Conservation (phyloP, 2,888 invertebrate species). For the Trissoscelio sp. region DNA sequence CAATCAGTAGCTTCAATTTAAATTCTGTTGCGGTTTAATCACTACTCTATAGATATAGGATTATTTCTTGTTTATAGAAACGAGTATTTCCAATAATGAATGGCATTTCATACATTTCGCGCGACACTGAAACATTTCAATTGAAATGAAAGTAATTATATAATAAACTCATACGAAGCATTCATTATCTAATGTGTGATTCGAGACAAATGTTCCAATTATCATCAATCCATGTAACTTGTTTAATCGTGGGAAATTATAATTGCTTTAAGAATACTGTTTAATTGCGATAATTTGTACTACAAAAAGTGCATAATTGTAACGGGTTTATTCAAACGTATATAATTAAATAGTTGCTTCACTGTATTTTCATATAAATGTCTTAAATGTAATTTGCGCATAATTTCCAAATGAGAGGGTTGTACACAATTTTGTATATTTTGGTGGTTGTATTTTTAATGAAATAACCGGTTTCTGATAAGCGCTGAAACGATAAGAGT, state of each 20-base stretch:
- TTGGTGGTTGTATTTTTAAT: not conserved
- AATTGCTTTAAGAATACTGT: slow-evolving; percentile 30
- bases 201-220: slow-evolving; percentile 58
- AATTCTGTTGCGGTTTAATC: slow-evolving; percentile 45
- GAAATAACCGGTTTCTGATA: not conserved
- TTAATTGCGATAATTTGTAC: slow-evolving; percentile 39
- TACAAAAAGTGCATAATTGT: slow-evolving; percentile 29
- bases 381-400: slow-evolving; percentile 4
- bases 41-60: slow-evolving; percentile 37
- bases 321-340: slow-evolving; percentile 8
- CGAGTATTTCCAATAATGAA: slow-evolving; percentile 41
- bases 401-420: not conserved
- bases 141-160: slow-evolving; percentile 65
- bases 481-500: slow-evolving; percentile 9
- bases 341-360: slow-evolving; percentile 26
- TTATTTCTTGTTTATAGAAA: slow-evolving; percentile 51
- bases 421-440: not conserved
- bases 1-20: slow-evolving; percentile 45
- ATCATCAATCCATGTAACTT: slow-evolving; percentile 37
- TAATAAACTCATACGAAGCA: slow-evolving; percentile 43
- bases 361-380: slow-evolving; percentile 11
- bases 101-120: slow-evolving; percentile 52
- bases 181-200: slow-evolving; percentile 64
- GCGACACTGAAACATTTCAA: slow-evolving; percentile 59
- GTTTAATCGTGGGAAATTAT: slow-evolving; percentile 56